Percentiles rank a stretch among this genome's conserved stretches.
phyloP scores from a whole-genome alignment of 2,797 vertebrate genomes.

The Sebastes steindachneri region DNA sequence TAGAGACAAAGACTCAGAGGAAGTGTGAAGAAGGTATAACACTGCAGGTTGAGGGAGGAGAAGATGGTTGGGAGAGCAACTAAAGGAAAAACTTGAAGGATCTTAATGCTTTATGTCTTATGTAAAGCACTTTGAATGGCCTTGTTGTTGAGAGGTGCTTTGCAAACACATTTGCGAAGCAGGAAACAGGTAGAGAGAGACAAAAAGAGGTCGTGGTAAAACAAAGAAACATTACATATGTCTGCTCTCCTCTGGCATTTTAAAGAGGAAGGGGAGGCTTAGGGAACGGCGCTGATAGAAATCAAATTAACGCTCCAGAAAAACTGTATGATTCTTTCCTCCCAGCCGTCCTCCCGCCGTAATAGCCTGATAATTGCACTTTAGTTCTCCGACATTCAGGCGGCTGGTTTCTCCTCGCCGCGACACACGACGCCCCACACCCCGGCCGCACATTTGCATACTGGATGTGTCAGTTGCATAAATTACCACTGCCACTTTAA shows the following conservation, averaged over 20 bases:
- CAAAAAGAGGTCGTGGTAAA: conserved; percentile 56
- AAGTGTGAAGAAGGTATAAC: conserved; percentile 47
- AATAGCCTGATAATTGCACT: conserved; percentile 90
- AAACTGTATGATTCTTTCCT: conserved; percentile 81
- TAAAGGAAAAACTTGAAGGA: conserved; percentile 20
- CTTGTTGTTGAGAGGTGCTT: neutral
- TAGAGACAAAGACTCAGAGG: conserved; percentile 60
- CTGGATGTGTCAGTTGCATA: conserved; percentile 88
- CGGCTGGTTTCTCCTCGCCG: conserved; percentile 76
- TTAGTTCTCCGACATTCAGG: conserved; percentile 86
- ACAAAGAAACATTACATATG: conserved; percentile 70
- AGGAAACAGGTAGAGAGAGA: conserved; percentile 19
- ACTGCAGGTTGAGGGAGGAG: conserved; percentile 29
- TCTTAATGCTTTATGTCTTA: neutral
- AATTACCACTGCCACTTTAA: conserved; percentile 87
- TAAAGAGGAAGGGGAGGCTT: conserved; percentile 58
- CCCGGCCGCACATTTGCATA: conserved; percentile 87
- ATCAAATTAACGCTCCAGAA: conserved; percentile 86
- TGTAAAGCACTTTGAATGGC: neutral
- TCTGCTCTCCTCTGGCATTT: conserved; percentile 64
- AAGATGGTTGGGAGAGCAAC: neutral
- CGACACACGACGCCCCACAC: conserved; percentile 78
- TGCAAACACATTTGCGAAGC: neutral
- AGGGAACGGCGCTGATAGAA: conserved; percentile 76
- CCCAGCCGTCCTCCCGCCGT: conserved; percentile 80